Percentiles rank a stretch among this genome's conserved stretches.
Evolutionary conservation across 2,888 invertebrate species (phyloP).

Genomic region (Crioceris asparagi): DNA sequence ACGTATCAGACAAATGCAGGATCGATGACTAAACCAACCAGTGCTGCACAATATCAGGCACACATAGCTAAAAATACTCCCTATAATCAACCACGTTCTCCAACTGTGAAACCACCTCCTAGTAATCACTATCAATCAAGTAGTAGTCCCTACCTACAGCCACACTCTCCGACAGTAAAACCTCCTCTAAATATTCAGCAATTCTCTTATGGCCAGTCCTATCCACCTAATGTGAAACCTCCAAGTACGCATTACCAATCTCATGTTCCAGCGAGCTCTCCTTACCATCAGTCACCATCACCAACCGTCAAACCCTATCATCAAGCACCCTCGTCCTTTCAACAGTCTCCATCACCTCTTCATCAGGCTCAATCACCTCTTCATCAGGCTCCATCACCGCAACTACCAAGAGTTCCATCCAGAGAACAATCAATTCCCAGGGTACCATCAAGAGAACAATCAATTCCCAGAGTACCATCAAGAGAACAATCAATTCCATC

Average conservation of each 20-base stretch:
- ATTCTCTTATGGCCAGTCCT: background rate
- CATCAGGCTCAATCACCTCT: slow-evolving; percentile 7
- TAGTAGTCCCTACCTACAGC: slow-evolving; percentile 16
- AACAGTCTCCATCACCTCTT: slow-evolving; percentile 14
- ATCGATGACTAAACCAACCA: no score
- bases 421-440: slow-evolving; percentile 19
- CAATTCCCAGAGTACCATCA: slow-evolving; percentile 14
- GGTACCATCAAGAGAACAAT: slow-evolving; percentile 16
- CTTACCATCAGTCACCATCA: slow-evolving; percentile 18
- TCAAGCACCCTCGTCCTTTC: slow-evolving; percentile 17
- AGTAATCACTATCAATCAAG: no score
- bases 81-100: no score
- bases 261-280: slow-evolving; percentile 17
- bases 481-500: slow-evolving; percentile 13
- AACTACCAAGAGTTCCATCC: slow-evolving; percentile 18
- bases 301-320: slow-evolving; percentile 14
- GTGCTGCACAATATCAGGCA: background rate
- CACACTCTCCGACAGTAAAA: slow-evolving; percentile 9
- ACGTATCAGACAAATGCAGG: no score
- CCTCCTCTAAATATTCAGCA: background rate
- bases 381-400: slow-evolving; percentile 8
- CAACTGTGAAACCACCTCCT: background rate
- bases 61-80: no score
- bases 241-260: slow-evolving; percentile 16
- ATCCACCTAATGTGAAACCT: slow-evolving; percentile 3